phyloP scores from a whole-genome alignment of 2,888 invertebrate species.

The Ptilodon capucinus region DNA sequence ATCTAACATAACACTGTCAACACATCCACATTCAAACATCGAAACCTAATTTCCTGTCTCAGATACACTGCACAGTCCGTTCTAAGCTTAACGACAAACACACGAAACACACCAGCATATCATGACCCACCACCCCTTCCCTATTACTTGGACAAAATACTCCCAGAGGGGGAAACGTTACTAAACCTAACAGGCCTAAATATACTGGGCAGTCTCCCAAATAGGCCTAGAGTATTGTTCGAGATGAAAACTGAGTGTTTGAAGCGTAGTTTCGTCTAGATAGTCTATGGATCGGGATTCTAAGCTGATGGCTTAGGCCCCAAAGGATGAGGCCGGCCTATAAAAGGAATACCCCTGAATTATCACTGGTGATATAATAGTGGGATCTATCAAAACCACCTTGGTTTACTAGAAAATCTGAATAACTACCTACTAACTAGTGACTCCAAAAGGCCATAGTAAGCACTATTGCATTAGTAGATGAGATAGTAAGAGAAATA shows the following conservation, averaged over 20 bases:
- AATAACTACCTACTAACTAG: no score
- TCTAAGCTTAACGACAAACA: constrained; percentile 78
- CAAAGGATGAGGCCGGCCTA: neutral
- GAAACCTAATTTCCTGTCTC: constrained; percentile 82
- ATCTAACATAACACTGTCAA: constrained; percentile 44
- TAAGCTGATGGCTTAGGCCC: neutral
- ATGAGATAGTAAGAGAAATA: no score
- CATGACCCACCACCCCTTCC: constrained; percentile 36
- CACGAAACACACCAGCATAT: constrained; percentile 49
- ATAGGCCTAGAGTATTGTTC: constrained; percentile 39
- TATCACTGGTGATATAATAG: no score
- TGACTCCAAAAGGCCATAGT: no score
- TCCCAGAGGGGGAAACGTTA: constrained; percentile 25
- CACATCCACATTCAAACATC: constrained; percentile 66
- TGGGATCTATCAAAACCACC: no score
- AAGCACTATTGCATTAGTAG: no score
- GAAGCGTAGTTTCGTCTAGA: constrained; percentile 29
- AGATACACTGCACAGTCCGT: constrained; percentile 62
- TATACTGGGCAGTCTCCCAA: constrained; percentile 37
- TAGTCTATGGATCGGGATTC: neutral
- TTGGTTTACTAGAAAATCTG: no score
- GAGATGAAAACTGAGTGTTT: constrained; percentile 47
- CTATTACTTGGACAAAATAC: constrained; percentile 2
- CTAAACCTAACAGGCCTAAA: constrained; percentile 34
- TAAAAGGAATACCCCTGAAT: no score